Evolutionary conservation across 1,140 invertebrate species (phyloP).

Genomic region (Bactericera cockerelli): DNA sequence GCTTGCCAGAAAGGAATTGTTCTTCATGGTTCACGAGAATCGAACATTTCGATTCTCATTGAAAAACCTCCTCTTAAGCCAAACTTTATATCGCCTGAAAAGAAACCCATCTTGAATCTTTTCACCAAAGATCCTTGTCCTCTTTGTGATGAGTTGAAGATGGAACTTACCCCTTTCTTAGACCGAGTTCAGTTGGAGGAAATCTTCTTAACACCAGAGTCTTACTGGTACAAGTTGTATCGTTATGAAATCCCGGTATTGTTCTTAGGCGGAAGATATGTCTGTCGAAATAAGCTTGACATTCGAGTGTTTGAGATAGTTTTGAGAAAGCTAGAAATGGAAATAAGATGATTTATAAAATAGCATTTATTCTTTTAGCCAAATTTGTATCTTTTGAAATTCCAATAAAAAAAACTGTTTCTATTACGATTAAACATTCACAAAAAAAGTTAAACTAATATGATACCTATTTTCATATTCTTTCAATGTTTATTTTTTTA

Average conservation of each 20-base stretch:
- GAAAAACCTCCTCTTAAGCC: background rate
- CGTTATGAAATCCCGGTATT: constrained; percentile 73
- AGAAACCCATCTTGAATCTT: constrained; percentile 44
- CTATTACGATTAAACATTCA: too few relatives aligned
- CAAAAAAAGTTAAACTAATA: too few relatives aligned
- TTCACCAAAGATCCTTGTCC: constrained; percentile 68
- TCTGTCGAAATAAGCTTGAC: constrained; percentile 69
- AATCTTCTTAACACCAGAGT: constrained; percentile 55
- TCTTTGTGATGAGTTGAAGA: constrained; percentile 63
- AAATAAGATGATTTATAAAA: too few relatives aligned
- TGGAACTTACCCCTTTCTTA: constrained; percentile 40
- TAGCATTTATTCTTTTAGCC: too few relatives aligned
- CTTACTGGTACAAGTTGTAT: constrained; percentile 64
- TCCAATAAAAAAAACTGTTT: too few relatives aligned
- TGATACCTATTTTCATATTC: too few relatives aligned
- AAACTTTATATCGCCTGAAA: background rate
- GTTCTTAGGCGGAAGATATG: constrained; percentile 62
- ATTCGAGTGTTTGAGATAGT: constrained; percentile 31
- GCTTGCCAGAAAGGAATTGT: background rate
- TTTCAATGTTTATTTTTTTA: too few relatives aligned
- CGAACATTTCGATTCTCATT: background rate
- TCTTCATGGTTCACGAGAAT: background rate
- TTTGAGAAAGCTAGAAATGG: too few relatives aligned
- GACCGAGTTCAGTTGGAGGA: constrained; percentile 43
- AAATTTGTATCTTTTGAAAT: too few relatives aligned